Percentiles rank a stretch among this genome's conserved stretches.
phyloP scores from a whole-genome alignment of 1,140 invertebrate genomes.

The Ephestia elutella region DNA sequence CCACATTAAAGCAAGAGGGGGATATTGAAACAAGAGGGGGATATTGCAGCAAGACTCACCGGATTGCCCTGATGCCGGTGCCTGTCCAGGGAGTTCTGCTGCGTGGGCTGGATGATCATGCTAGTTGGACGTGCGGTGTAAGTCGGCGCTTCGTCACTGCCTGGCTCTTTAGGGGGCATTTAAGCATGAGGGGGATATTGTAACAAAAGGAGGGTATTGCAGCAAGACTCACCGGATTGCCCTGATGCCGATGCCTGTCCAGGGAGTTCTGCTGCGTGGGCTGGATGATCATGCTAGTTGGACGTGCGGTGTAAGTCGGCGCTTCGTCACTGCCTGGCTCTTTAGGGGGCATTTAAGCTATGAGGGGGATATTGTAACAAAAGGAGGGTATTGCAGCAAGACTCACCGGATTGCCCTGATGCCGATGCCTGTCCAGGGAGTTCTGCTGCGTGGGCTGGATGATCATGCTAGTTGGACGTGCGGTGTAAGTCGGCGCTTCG shows the following conservation, averaged over 20 bases:
- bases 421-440: conserved; percentile 62
- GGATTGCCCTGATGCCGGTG: conserved; percentile 54
- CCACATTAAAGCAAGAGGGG: too few relatives aligned
- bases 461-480: conserved; percentile 48
- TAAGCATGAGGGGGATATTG: too few relatives aligned
- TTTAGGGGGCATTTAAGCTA: too few relatives aligned
- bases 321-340: conserved; percentile 46
- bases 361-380: too few relatives aligned
- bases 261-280: conserved; percentile 56
- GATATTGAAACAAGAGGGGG: too few relatives aligned
- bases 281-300: conserved; percentile 46
- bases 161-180: conserved; percentile 56
- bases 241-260: conserved; percentile 54
- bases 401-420: conserved; percentile 53
- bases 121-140: conserved; percentile 49
- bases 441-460: conserved; percentile 48
- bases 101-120: conserved; percentile 44
- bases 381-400: too few relatives aligned
- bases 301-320: conserved; percentile 44
- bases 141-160: conserved; percentile 42
- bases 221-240: conserved; percentile 47
- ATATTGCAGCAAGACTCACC: conserved; percentile 38
- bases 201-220: too few relatives aligned
- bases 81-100: conserved; percentile 62
- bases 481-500: conserved; percentile 44